Evolutionary conservation across 2,888 invertebrate species (phyloP), one percentile per base, ranked within the genome.

Genomic region (Volucella inanis): DNA sequence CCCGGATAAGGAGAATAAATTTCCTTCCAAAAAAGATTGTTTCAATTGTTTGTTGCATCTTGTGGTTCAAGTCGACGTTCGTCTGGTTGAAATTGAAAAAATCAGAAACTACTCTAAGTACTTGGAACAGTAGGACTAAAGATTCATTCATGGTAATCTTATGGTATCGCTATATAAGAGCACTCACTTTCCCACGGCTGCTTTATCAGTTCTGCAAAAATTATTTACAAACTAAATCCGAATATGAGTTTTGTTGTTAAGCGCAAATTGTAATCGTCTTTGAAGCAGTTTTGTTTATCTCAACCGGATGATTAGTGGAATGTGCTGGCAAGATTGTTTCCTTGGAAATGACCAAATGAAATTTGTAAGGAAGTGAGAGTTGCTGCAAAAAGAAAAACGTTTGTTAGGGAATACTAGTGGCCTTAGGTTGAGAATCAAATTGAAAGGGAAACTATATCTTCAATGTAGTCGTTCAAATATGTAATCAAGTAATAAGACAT

Each of bases 221-320:
- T 9, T 38, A 55, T 59, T 70, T 55, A 62, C 77, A 70, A 70
- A 70, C 68, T 61, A 62, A 77, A 15, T 38, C 43, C 49, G 61
- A 55, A 50, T 39, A 59, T 43, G 31, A 64, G n/a, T 50, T 11
- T 61, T 65, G 72, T 79, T 65, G 72, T 72, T 65, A 59, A 64
- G 57, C 52, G 72, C 64, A 39, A 71, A 65, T 59, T 79, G 55
- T 71, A 59, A 57, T 79, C 78, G 39, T 9, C 41, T 50, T 57
- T 38, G 61, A 18, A 43, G 67, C 49, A 77, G 31, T 31, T 31
- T 6, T 31, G 12, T 82, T 75, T 83, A 83, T 83, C 83, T 67
- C 67, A 83, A 83, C 83, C 83, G 83, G 83, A 83, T 83, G 72
- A 78, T 78, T 68, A 83, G 54, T 74, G 78, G 83, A 78, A 78